Evolutionary conservation across 53 echinoderm and acorn worm species (phyloP), one percentile per base, ranked within the genome.

Genomic region (Holothuria scabra): DNA sequence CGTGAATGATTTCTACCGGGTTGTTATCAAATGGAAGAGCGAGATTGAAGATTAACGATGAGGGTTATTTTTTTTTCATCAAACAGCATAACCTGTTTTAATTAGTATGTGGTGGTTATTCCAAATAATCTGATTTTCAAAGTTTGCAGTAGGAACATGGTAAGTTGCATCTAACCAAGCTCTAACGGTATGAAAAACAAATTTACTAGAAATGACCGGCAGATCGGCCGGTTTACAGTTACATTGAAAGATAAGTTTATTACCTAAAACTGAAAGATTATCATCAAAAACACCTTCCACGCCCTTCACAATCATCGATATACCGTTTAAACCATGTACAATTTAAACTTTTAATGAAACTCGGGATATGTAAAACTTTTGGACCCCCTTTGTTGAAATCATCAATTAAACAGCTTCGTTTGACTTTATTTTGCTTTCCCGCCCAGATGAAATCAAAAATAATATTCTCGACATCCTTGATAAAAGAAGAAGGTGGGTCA

Each of bases 371-470:
- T 8, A 24, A 6, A 10, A 66, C 67, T 5, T 26, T 0, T 66
- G 31, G 33, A 14, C 67, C 67, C 6, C 67, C 67, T 66, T 66
- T 66, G 13, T 66, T 30, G 11, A 33, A 66, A 66, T 30, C 0
- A 28, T 66, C 31, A 1, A 66, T 31, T 5, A 66, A 1, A n/a
- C 0, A 19, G 22, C 19, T 26, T 1, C 18, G 19, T 28, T 66
- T 66, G 22, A 66, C 14, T 66, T 28, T 66, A 30, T 31, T 18
- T 28, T 29, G 67, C 19, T 66, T 66, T 0, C 67, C 67, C 6
- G 67, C 29, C 67, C 32, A 66, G 31, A 66, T 23, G 13, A 66
- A 66, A 28, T 66, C 67, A 14, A 20, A 66, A 66, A 66, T 66
- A 3, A 34, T n/a, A 9, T 30, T 66, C 41, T 2, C 67, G 5